Evolutionary conservation across 2,888 invertebrate genomes (phyloP).

Genomic region (Andrena chrysosceles): DNA sequence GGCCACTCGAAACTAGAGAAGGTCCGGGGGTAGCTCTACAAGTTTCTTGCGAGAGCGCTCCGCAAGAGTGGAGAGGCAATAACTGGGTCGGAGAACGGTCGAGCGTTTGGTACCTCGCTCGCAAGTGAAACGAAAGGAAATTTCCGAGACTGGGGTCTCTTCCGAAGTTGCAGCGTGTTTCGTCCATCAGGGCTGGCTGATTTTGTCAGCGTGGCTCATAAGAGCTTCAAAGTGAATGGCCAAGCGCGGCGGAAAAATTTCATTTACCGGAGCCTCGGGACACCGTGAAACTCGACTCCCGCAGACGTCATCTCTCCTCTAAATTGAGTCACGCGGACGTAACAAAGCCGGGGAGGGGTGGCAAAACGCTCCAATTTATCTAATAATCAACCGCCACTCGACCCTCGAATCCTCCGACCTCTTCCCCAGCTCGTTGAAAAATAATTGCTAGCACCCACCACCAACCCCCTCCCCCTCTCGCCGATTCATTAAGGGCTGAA

Average conservation of each 20-base stretch:
- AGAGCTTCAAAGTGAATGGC: not conserved
- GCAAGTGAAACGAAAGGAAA: no score
- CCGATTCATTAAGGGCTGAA: slow-evolving; percentile 41
- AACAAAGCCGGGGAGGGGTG: not conserved
- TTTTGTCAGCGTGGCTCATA: slow-evolving; percentile 7
- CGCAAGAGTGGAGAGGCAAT: slow-evolving; percentile 31
- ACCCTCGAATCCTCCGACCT: not conserved
- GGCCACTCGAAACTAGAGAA: not conserved
- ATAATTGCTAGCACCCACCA: slow-evolving; percentile 4
- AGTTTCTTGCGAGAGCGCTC: slow-evolving; percentile 12
- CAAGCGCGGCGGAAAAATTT: no score
- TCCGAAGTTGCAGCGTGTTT: slow-evolving; percentile 25
- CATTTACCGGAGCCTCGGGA: no score
- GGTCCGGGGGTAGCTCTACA: not conserved
- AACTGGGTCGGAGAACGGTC: slow-evolving; percentile 50
- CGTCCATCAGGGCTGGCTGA: slow-evolving; percentile 40
- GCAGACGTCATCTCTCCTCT: not conserved
- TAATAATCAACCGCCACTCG: slow-evolving; percentile 7
- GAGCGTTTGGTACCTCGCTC: not conserved
- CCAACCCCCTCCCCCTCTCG: not conserved
- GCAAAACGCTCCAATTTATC: slow-evolving; percentile 16
- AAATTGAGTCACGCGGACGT: not conserved
- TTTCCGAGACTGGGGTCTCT: not conserved
- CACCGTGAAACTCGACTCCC: not conserved
- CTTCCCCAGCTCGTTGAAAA: not conserved